phyloP scores from a whole-genome alignment of 1,140 invertebrate genomes.

The Panulirus ornatus region DNA sequence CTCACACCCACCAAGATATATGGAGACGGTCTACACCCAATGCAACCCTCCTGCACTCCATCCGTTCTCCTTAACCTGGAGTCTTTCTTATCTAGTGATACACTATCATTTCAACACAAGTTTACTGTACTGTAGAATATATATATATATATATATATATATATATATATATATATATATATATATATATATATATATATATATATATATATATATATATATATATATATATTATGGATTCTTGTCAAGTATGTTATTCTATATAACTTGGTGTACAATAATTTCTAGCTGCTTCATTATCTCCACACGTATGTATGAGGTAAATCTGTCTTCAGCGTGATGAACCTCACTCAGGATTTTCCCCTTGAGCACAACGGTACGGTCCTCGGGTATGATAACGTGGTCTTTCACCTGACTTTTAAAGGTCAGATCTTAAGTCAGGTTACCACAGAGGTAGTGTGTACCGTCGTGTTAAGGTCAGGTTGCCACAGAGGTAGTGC shows the following conservation, averaged over 20 bases:
- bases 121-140: not conserved
- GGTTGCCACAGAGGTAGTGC: too few species aligned
- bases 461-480: too few species aligned
- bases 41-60: not conserved
- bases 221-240: constrained; percentile 25
- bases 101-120: not conserved
- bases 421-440: too few species aligned
- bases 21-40: too few species aligned
- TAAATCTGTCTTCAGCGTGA: not conserved
- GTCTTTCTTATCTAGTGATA: too few species aligned
- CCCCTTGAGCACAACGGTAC: not conserved
- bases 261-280: not conserved
- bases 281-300: not conserved
- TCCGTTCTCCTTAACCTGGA: not conserved
- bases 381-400: not conserved
- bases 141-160: constrained; percentile 22
- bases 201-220: constrained; percentile 55
- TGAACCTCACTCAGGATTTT: not conserved
- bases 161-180: constrained; percentile 42
- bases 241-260: not conserved
- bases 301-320: too few species aligned
- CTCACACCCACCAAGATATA: too few species aligned
- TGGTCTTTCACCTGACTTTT: not conserved
- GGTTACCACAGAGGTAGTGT: too few species aligned
- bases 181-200: constrained; percentile 59